These are phyloP conservation scores for Siderastrea siderea DNA, from an alignment of 92 coral and sea anemone genomes.

Conservation along the genomic window DNA sequence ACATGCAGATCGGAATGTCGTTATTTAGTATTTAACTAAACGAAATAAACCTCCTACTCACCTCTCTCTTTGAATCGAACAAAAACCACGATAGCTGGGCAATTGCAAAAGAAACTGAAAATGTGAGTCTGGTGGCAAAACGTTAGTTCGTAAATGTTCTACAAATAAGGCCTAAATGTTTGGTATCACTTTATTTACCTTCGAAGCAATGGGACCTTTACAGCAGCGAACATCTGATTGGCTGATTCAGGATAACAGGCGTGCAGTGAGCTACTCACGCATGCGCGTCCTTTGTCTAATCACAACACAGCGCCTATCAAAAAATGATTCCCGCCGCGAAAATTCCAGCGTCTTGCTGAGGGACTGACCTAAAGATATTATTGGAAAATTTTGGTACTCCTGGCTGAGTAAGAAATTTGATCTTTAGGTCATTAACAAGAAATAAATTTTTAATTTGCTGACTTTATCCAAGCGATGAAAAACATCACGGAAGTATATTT, in stretches of 20 bases:
- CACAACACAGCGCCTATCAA: not conserved
- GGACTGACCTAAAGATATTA: not conserved
- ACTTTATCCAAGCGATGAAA: not conserved
- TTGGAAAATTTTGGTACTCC: slow-evolving; percentile 6
- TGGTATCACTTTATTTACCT: not conserved
- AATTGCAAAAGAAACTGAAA: not conserved
- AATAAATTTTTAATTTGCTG: slow-evolving; percentile 12
- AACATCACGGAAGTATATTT: not conserved
- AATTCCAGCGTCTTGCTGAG: not conserved
- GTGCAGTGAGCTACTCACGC: not conserved
- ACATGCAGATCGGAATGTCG: not conserved
- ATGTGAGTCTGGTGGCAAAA: not conserved
- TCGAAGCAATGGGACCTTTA: not conserved
- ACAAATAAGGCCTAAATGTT: not conserved
- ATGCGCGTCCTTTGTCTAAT: not conserved
- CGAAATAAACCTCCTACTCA: not conserved
- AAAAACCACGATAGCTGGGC: not conserved
- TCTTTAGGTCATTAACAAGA: slow-evolving; percentile 1
- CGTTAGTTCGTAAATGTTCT: not conserved
- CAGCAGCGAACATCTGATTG: not conserved
- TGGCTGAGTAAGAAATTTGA: slow-evolving; percentile 20
- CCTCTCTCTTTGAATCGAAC: not conserved
- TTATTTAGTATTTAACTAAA: not conserved
- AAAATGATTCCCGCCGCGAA: slow-evolving; percentile 12
- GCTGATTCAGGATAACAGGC: slow-evolving; percentile 1